Conservation (phyloP, 2,888 invertebrate species). For the Seira sanloemensis region DNA sequence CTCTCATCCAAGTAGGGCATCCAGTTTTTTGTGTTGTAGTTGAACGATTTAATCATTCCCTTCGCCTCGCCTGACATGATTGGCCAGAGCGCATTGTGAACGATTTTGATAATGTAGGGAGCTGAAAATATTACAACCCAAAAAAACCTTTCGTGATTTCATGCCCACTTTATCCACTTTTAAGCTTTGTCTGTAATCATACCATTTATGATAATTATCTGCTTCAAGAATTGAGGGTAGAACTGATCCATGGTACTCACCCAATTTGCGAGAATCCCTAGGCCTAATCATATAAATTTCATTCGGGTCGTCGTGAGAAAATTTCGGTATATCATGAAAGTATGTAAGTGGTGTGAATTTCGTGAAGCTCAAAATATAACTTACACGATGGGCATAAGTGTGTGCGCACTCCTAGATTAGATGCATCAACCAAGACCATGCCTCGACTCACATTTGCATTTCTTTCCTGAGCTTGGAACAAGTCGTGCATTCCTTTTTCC, state of each 20-base stretch:
- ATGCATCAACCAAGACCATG: not conserved
- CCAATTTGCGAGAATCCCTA: not conserved
- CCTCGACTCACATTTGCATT: not conserved
- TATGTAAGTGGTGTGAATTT: not conserved
- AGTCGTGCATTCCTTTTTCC: not conserved
- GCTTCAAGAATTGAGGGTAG: slow-evolving; percentile 4
- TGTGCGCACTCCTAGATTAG: not conserved
- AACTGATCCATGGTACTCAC: not conserved
- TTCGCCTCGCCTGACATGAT: not conserved
- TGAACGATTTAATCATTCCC: not conserved
- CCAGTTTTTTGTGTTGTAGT: not conserved
- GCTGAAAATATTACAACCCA: not conserved
- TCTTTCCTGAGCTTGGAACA: not conserved
- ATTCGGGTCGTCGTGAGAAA: too few species aligned
- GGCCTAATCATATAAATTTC: not conserved
- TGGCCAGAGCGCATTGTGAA: not conserved
- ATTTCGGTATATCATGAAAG: not conserved
- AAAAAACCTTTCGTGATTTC: not conserved
- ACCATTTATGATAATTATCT: slow-evolving; percentile 8
- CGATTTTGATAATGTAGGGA: not conserved
- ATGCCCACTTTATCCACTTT: too few species aligned
- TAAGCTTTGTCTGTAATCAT: too few species aligned
- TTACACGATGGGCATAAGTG: not conserved
- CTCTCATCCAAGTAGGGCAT: not conserved
- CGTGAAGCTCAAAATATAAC: not conserved